Base-by-base conservation (phyloP, 2,888 invertebrate genomes). In the Rotaria macrura region DNA sequence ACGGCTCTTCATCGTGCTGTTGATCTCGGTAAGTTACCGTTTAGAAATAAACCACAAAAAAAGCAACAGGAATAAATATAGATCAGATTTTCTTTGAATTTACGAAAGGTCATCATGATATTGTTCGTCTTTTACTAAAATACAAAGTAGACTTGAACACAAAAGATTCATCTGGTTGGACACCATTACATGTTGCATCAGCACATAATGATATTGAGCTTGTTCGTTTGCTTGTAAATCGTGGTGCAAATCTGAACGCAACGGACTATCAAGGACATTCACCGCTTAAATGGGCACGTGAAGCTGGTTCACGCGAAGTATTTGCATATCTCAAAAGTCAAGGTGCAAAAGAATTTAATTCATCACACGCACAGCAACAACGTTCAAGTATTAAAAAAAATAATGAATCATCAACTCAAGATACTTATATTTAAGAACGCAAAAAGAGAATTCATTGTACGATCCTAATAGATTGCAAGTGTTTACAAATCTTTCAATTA, bases 161-260 rank as follows among this genome's bases (percentile, higher is more conserved):
- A 25, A 54, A 38, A 79, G 86, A 86, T 65, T 47, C 20, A 83
- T 84, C 79, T 29, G 86, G 86, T 34, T 84, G 74, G 94, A 94
- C 86, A 94, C 95, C 85, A 94, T 89, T 95, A 94, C 92, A 92
- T 89, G 89, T 91, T 87, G 92, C 92, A 23, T 90, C 91, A 57
- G 89, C 90, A 10, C 91, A 91, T 88, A 89, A 89, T 87, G 89
- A 90, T 84, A 85, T 88, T 74, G 89, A 89, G 86, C 88, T 90
- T 12, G 88, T 89, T 10, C 87, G 88, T 54, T 88, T 85, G 17
- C 34, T 86, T 5, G 38, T 86, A 17, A 86, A 57, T 43, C 43
- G 57, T 29, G 85, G 85, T 72, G 85, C 57, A 55, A 38, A 9
- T 29, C n/a, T 86, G 34, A 86, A 86, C 47, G 85, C 83, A 20